These are phyloP conservation scores for Apeira syringaria DNA, from an alignment of 2,888 invertebrate species.

Conservation along the genomic window DNA sequence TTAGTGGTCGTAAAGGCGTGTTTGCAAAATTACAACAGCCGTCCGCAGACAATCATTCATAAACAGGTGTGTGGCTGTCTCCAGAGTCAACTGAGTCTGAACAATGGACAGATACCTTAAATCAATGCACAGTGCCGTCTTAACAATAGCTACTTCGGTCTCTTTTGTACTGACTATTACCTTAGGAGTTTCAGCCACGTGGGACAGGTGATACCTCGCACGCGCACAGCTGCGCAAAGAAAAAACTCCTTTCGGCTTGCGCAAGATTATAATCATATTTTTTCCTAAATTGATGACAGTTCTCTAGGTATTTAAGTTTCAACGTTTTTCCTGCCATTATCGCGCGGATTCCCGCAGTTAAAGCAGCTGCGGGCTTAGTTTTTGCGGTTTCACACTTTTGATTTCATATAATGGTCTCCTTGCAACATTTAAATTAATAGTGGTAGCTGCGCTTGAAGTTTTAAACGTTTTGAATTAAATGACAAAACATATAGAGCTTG, in stretches of 20 bases:
- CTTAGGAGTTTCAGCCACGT: constrained; percentile 62
- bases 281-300: constrained; percentile 66
- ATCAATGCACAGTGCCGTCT: constrained; percentile 60
- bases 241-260: constrained; percentile 68
- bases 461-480: too few relatives aligned
- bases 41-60: constrained; percentile 27
- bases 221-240: constrained; percentile 74
- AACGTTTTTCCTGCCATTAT: constrained; percentile 47
- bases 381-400: constrained; percentile 47
- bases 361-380: constrained; percentile 53
- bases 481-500: too few relatives aligned
- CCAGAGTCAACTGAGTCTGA: constrained; percentile 31
- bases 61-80: constrained; percentile 46
- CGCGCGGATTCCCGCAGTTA: constrained; percentile 52
- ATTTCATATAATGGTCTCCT: constrained; percentile 26
- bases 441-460: too few relatives aligned
- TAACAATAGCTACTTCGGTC: constrained; percentile 62
- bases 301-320: constrained; percentile 59
- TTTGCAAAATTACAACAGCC: constrained; percentile 11
- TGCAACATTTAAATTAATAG: constrained; percentile 5
- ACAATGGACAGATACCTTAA: constrained; percentile 54
- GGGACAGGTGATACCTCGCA: constrained; percentile 74
- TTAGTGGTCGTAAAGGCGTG: too few relatives aligned
- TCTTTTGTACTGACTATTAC: constrained; percentile 66
- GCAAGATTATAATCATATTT: constrained; percentile 79